phyloP scores from a whole-genome alignment of 2,888 invertebrate genomes.

The Tetropium fuscum region DNA sequence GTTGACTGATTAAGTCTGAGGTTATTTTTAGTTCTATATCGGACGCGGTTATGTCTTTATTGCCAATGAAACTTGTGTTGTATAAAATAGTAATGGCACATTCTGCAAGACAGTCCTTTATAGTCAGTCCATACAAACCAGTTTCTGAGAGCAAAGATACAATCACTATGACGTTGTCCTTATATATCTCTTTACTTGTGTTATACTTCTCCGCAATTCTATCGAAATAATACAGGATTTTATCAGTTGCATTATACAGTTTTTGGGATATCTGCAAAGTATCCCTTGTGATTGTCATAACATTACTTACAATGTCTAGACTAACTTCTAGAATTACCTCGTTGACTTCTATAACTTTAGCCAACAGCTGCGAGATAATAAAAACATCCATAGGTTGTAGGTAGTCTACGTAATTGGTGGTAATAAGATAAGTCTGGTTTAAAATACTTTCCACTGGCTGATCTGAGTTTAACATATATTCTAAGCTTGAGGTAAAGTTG shows the following conservation, averaged over 20 bases:
- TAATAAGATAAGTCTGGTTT: neutral
- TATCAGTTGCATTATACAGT: conserved; percentile 22
- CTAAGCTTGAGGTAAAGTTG: conserved; percentile 11
- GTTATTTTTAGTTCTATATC: conserved; percentile 5
- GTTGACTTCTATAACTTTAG: conserved; percentile 8
- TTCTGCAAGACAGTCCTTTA: neutral
- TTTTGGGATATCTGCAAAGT: conserved; percentile 26
- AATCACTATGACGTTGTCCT: conserved; percentile 15
- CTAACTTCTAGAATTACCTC: conserved; percentile 1
- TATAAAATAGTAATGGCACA: neutral
- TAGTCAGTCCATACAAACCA: conserved; percentile 11
- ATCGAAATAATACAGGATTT: conserved; percentile 22
- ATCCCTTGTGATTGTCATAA: conserved; percentile 18
- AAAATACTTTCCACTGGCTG: neutral
- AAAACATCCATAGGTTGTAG: conserved; percentile 13
- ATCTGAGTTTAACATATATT: neutral
- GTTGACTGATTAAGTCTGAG: neutral
- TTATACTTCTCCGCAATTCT: conserved; percentile 10
- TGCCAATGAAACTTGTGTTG: neutral
- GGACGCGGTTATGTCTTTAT: neutral
- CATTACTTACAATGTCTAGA: conserved; percentile 14
- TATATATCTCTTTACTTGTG: neutral
- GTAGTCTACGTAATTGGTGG: neutral
- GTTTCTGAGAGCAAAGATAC: conserved; percentile 4
- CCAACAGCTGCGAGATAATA: conserved; percentile 14